Evolutionary conservation across 2,113 vertebrate species (phyloP).

Genomic region (Saccopteryx bilineata): DNA sequence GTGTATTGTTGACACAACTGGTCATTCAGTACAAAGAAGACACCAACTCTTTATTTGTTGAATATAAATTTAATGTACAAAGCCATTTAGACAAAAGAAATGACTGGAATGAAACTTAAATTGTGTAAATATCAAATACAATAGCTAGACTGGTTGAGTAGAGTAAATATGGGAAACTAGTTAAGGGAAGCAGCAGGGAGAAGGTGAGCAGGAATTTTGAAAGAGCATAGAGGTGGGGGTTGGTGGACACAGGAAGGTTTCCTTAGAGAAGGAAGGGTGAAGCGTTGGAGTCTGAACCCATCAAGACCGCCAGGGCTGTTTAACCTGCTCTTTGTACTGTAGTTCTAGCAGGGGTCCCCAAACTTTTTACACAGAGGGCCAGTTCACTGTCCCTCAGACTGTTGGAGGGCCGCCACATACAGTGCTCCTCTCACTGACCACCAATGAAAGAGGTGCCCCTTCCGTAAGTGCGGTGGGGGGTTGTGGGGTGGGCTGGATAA

Average conservation of each 20-base stretch:
- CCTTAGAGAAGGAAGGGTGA: background rate
- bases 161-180: background rate
- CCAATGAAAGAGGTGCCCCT: too few relatives aligned
- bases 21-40: constrained; percentile 16
- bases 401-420: too few relatives aligned
- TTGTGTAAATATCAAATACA: background rate
- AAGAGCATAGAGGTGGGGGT: background rate
- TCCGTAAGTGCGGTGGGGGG: too few relatives aligned
- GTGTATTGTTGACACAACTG: background rate
- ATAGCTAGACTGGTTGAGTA: background rate
- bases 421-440: too few relatives aligned
- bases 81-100: background rate
- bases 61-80: background rate
- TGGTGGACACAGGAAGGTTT: background rate
- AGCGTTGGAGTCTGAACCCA: background rate
- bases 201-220: background rate
- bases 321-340: background rate
- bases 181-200: background rate
- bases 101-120: background rate
- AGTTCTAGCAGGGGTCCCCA: too few relatives aligned
- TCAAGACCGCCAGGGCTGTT: background rate
- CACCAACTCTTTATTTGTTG: background rate
- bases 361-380: too few relatives aligned
- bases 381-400: too few relatives aligned
- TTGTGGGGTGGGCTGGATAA: too few relatives aligned